Conservation (phyloP, 2,888 invertebrate species). For the Parnassius glacialis region DNA sequence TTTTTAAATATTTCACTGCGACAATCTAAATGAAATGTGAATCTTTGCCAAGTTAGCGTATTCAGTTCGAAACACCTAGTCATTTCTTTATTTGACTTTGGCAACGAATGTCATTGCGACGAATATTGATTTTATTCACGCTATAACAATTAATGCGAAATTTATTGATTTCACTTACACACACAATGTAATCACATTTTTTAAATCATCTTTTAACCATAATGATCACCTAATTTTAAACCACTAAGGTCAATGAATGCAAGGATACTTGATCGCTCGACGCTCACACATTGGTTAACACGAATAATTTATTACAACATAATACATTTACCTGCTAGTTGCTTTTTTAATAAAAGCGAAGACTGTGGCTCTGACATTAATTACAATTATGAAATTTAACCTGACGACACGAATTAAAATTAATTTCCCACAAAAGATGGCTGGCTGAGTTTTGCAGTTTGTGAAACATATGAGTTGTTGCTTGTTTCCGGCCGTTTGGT, state of each 20-base stretch:
- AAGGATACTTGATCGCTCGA: conserved; percentile 58
- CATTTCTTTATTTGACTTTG: conserved; percentile 49
- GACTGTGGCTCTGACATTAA: conserved; percentile 98
- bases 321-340: conserved; percentile 91
- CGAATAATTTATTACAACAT: conserved; percentile 39
- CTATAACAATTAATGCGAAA: conserved; percentile 30
- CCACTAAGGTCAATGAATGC: conserved; percentile 78
- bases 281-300: conserved; percentile 51
- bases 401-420: conserved; percentile 86
- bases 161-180: conserved; percentile 28
- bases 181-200: conserved; percentile 24
- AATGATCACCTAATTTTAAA: conserved; percentile 68
- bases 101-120: conserved; percentile 55
- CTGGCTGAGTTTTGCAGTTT: conserved; percentile 82
- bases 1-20: conserved; percentile 40
- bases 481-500: conserved; percentile 63
- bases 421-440: conserved; percentile 87
- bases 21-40: conserved; percentile 36
- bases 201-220: conserved; percentile 32
- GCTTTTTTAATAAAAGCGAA: conserved; percentile 96
- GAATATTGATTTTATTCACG: conserved; percentile 71
- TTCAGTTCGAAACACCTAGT: conserved; percentile 47
- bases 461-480: conserved; percentile 78
- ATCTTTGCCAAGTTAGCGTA: conserved; percentile 53
- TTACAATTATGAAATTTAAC: conserved; percentile 89